Base-by-base conservation (phyloP, 2,888 invertebrate genomes). In the Aleiodes leptofemur region DNA sequence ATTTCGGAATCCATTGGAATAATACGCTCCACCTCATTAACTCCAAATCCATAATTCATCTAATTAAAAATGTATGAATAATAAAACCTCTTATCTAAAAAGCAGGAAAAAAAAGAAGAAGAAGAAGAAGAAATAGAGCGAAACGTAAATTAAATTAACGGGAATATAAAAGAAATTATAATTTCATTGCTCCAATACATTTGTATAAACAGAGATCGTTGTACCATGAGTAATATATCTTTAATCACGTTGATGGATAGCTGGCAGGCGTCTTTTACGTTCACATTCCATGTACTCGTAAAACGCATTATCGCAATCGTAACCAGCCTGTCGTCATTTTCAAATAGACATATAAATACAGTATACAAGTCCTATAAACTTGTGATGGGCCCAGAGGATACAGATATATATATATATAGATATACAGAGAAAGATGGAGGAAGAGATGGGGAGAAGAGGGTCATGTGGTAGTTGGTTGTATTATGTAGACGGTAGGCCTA, bases 251-350 rank as follows among this genome's bases (percentile, higher is more conserved):
- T 66, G 66, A 73, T 66, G 72, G 50, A 73, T 53, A 31, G 50
- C 57, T 64, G 64, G 70, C 68, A 64, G 61, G 43, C 43, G 55
- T 70, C 48, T 74, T 64, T 70, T 69, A 69, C 66, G 53, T 61
- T 59, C 64, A 48, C 66, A 69, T 69, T 69, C 64, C 55, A 29
- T 74, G 29, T 31, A 76, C 73, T 80, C 80, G 74, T 79, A 79
- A 80, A 80, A 79, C 72, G 74, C 73, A 80, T 80, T 79, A 79
- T 79, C 79, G 76, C 80, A 74, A 76, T 77, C 76, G 78, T 79
- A 77, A 74, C 70, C 61, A 64, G 64, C 74, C 55, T 69, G 73
- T 74, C 70, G 74, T 74, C 53, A 74, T 74, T 64, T 64, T 53
- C 64, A 23, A 70, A 69, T 29, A 69, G 53, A 72, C 51, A 75